Conservation (phyloP, 2,797 vertebrate genomes). For the Allobates femoralis region DNA sequence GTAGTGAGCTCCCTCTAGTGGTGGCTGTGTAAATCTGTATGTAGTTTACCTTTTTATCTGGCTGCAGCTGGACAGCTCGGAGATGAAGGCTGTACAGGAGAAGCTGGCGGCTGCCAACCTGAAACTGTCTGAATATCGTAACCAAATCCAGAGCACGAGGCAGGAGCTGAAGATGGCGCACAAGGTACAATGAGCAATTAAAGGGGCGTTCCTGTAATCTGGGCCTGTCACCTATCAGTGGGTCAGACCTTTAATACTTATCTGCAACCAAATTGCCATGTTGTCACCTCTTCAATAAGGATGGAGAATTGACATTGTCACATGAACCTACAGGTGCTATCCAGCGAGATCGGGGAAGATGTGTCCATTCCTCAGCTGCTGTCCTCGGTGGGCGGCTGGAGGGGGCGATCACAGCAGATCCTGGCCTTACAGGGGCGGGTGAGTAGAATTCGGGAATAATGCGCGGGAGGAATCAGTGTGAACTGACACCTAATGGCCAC, state of each 20-base stretch:
- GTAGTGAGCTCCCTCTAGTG: background rate
- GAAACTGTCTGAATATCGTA: slow-evolving; percentile 87
- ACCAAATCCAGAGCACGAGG: slow-evolving; percentile 85
- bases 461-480: background rate
- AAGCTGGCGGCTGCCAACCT: slow-evolving; percentile 83
- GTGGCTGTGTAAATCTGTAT: background rate
- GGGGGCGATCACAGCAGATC: slow-evolving; percentile 93
- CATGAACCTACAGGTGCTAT: slow-evolving; percentile 79
- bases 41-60: background rate
- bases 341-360: slow-evolving; percentile 89
- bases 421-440: slow-evolving; percentile 88
- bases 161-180: slow-evolving; percentile 91
- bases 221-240: no score
- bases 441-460: slow-evolving; percentile 61
- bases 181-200: slow-evolving; percentile 90
- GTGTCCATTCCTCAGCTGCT: slow-evolving; percentile 85
- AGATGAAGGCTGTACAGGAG: slow-evolving; percentile 85
- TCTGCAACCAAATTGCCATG: no score
- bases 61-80: slow-evolving; percentile 73
- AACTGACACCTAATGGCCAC: background rate
- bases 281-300: no score
- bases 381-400: slow-evolving; percentile 81
- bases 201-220: no score
- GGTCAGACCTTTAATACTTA: no score
- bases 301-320: background rate